Evolutionary conservation across 2,113 vertebrate genomes (phyloP).

Genomic region (Thryonomys swinderianus): DNA sequence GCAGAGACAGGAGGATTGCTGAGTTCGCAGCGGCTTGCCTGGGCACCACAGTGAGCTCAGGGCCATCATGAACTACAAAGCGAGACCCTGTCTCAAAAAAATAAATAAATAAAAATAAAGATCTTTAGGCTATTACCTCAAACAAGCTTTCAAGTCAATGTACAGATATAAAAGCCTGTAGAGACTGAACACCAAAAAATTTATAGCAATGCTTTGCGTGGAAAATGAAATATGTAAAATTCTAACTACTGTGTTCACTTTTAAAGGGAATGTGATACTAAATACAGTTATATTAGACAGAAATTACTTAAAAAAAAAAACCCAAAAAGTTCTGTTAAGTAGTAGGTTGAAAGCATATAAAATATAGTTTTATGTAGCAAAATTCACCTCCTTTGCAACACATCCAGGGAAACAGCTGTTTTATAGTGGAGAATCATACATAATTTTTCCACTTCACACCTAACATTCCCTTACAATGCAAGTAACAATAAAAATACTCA

Average conservation of each 20-base stretch:
- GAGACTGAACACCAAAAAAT: not conserved
- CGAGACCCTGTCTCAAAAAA: too few relatives aligned
- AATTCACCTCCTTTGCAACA: slow-evolving; percentile 5
- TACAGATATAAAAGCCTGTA: not conserved
- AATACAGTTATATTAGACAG: slow-evolving; percentile 14
- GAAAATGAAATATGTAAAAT: slow-evolving; percentile 45
- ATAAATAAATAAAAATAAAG: too few relatives aligned
- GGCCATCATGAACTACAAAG: too few relatives aligned
- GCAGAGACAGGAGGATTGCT: too few relatives aligned
- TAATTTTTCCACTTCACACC: not conserved
- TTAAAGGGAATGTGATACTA: slow-evolving; percentile 32
- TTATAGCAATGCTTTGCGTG: not conserved
- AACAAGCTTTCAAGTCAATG: not conserved
- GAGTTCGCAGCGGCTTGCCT: too few relatives aligned
- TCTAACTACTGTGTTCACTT: not conserved
- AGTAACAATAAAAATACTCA: slow-evolving; percentile 45
- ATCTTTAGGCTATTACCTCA: not conserved
- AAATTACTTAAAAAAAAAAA: not conserved
- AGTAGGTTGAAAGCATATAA: slow-evolving; percentile 15
- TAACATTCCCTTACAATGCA: slow-evolving; percentile 13
- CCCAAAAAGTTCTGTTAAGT: slow-evolving; percentile 20
- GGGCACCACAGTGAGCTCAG: too few relatives aligned
- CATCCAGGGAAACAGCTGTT: not conserved
- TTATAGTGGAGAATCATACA: not conserved
- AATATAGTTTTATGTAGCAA: slow-evolving; percentile 30